Percentiles rank a stretch among this genome's conserved stretches.
phyloP scores from a whole-genome alignment of 2,888 invertebrate species.

The Nudaria mundana region DNA sequence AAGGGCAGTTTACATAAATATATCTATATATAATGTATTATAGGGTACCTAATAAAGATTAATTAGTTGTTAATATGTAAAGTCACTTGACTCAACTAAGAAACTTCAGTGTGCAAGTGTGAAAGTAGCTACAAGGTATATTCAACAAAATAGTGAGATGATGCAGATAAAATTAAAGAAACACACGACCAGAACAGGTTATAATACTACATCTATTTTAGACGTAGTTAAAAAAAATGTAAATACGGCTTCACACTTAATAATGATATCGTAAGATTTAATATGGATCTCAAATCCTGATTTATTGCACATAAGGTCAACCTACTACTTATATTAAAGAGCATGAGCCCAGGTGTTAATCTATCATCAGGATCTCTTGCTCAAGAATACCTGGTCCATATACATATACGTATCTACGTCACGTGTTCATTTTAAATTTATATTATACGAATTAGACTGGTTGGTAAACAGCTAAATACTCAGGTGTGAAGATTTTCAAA shows the following conservation, averaged over 20 bases:
- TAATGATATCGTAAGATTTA: constrained; percentile 6
- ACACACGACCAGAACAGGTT: too few relatives aligned
- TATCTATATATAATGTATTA: too few relatives aligned
- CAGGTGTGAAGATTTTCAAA: constrained; percentile 44
- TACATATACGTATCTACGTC: constrained; percentile 13
- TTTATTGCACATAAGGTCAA: constrained; percentile 21
- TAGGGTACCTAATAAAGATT: too few relatives aligned
- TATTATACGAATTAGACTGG: constrained; percentile 18
- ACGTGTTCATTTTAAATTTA: constrained; percentile 27
- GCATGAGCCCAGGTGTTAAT: constrained; percentile 28
- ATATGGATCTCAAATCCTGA: constrained; percentile 9
- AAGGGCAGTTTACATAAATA: too few relatives aligned
- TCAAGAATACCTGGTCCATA: constrained; percentile 19
- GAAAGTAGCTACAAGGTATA: too few relatives aligned
- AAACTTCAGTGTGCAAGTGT: too few relatives aligned
- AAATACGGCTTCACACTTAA: neutral
- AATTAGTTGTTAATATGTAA: too few relatives aligned
- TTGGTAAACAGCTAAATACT: constrained; percentile 35
- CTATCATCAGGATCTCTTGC: constrained; percentile 17
- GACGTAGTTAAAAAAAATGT: neutral
- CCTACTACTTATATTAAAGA: constrained; percentile 17
- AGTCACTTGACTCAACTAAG: too few relatives aligned
- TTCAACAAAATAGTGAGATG: too few relatives aligned
- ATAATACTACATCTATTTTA: too few relatives aligned
- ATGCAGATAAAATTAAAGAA: too few relatives aligned